phyloP scores from a whole-genome alignment of 2,797 vertebrate genomes.

The Gallinago solitaria region DNA sequence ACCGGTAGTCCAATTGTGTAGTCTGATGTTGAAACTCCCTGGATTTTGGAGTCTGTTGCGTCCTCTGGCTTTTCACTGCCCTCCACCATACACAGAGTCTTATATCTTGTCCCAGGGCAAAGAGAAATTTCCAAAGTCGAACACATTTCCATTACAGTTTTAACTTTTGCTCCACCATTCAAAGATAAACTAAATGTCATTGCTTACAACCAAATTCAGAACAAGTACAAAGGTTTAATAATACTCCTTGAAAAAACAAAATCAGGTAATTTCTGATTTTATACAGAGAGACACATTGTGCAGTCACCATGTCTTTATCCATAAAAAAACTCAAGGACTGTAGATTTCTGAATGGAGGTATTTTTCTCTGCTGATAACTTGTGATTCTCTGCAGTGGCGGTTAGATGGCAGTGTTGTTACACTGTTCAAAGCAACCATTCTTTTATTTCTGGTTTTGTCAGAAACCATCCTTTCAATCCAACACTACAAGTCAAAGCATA shows the following conservation, averaged over 20 bases:
- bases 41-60: not conserved
- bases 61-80: not conserved
- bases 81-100: not conserved
- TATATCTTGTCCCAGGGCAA: not conserved
- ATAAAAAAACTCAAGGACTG: not conserved
- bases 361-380: not conserved
- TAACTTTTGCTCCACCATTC: not conserved
- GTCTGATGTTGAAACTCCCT: not conserved
- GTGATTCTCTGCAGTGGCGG: not conserved
- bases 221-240: not conserved
- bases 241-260: not conserved
- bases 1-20: not conserved
- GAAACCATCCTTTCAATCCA: slow-evolving; percentile 64
- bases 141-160: not conserved
- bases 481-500: slow-evolving; percentile 76
- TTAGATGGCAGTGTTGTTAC: slow-evolving; percentile 72
- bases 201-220: not conserved
- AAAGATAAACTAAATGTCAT: not conserved
- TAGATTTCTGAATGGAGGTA: accelerated
- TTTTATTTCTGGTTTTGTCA: not conserved
- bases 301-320: not conserved
- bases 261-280: not conserved
- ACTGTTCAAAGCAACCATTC: not conserved
- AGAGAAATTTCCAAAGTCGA: not conserved
- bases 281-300: not conserved